Base-by-base conservation (phyloP, 2,113 vertebrate species). In the Halichoeres trimaculatus region DNA sequence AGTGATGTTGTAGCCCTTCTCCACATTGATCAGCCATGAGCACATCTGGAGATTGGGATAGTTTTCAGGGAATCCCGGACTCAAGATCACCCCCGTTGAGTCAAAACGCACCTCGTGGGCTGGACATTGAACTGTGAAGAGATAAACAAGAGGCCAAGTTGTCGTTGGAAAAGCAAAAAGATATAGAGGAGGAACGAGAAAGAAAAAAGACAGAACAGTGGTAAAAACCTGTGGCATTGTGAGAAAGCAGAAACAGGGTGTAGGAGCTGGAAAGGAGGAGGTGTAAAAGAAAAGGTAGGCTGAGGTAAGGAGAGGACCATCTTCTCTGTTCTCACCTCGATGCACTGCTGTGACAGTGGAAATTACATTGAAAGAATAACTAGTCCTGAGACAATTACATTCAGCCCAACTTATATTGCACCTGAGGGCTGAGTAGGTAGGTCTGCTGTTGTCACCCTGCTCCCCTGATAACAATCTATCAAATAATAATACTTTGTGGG, bases 1-100 rank as follows among this genome's bases (percentile, higher is more conserved):
- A 78, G 96, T 97, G 90, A 99, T 95, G 79, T 99, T 99, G 88
- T 99, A 99, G 54, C 97, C 97, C 84, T 98, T 98, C 93, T 99
- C 97, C 84, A 98, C 97, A 2, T 95, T 96, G 76, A 99, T 97
- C 74, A 96, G 95, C 98, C 98, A 99, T 0, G 97, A 94, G 85
- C 98, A 99, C 95, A 98, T 99, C 88, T 99, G 97, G 70, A 99
- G 96, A 65, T 99, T 98, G 65, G 96, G 96, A 69, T 98, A 98
- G 85, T 96, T 96, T 66, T 98, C 97, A n/a, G 97, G 97, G 68
- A 95, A 98, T 3, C 96, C 97, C 24, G 97, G 98, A 81, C 98
- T 99, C 85, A 99, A 69, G 56, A 99, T 98, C 38, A 98, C 96
- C 36, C 98, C 98, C 0, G 95, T 97, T 6, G 98, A 99, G 93